Evolutionary conservation across 2,888 invertebrate species (phyloP), one percentile per base, ranked within the genome.

Genomic region (Leptinotarsa peninsularis): DNA sequence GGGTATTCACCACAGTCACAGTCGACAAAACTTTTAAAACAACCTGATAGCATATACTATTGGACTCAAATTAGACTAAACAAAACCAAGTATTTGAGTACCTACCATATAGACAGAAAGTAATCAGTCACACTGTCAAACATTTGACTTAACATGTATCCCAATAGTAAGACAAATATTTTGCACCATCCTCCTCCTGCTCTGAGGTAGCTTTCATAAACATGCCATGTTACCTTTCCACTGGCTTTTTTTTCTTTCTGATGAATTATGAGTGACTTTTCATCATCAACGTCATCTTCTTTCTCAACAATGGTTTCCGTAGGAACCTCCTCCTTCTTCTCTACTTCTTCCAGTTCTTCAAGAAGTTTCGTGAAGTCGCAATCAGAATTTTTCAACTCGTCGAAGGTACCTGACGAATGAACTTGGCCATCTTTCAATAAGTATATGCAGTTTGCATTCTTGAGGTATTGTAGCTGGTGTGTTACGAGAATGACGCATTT

Each of bases 71-170:
- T 33, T 5, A 33, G 33, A 33, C 33, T 33, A 5, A 33, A 1
- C 33, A 7, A 33, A 33, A 33, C 7, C 33, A 33, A 33, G 33
- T 33, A 33, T 33, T 33, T 43, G 21, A 15, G 52, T 50, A 84
- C 88, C 89, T 82, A 93, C 95, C 95, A 96, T 84, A 91, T 92
- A 5, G 94, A 91, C 10, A 95, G 91, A 90, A 94, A 96, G 88
- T 93, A 95, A 86, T 96, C 96, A 1, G 93, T 92, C 10, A 91
- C 91, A 15, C 95, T 95, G 1, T 93, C 94, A 58, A 93, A 87
- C 7, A 91, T 82, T 88, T 96, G 96, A 1, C 95, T 91, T 0
- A 93, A 78, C 23, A 93, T 81, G 80, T 93, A 94, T 49, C 93
- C 90, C 13, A 74, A 23, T 17, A 79, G 63, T n/a, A 81, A 50